A percentile compares a stretch with the other conserved stretches of the same genome.
phyloP scores from a whole-genome alignment of 2,888 invertebrate species.

The Megaustenia siamemsis region DNA sequence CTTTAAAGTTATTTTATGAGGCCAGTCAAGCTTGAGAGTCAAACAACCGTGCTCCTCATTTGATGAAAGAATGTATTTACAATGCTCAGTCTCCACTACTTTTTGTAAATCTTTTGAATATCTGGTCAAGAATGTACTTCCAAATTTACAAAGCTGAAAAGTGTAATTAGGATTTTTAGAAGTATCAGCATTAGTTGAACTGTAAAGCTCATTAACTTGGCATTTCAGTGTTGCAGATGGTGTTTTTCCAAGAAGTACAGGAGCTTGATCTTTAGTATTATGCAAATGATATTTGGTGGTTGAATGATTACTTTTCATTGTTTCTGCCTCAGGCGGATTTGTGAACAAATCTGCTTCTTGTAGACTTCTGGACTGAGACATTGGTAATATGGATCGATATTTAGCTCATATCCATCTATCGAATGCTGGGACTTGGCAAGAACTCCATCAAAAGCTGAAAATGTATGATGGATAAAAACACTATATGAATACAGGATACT shows the following conservation, averaged over 20 bases:
- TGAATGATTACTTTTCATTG: not conserved
- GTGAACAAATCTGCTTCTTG: conserved; percentile 1
- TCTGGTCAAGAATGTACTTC: not conserved
- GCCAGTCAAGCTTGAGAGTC: conserved; percentile 2
- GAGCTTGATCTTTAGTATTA: not conserved
- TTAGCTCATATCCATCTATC: not conserved
- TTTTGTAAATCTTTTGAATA: not conserved
- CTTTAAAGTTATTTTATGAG: not conserved
- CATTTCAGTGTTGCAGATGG: not conserved
- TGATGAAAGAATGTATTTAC: not conserved
- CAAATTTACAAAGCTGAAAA: conserved; percentile 11
- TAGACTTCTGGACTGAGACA: conserved; percentile 27
- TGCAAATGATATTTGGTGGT: not conserved
- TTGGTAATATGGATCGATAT: not conserved
- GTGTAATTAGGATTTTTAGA: not conserved
- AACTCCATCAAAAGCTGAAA: conserved; percentile 22
- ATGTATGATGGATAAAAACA: not conserved
- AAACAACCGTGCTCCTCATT: not conserved
- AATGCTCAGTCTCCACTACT: not conserved
- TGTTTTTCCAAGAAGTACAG: not conserved
- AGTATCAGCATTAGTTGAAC: not conserved
- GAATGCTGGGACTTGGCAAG: not conserved
- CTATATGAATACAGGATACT: not conserved
- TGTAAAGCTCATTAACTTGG: not conserved
- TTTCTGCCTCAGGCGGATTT: not conserved